These are phyloP conservation scores for Heliconius congener DNA, from an alignment of 1,140 invertebrate genomes.

Conservation along the genomic window DNA sequence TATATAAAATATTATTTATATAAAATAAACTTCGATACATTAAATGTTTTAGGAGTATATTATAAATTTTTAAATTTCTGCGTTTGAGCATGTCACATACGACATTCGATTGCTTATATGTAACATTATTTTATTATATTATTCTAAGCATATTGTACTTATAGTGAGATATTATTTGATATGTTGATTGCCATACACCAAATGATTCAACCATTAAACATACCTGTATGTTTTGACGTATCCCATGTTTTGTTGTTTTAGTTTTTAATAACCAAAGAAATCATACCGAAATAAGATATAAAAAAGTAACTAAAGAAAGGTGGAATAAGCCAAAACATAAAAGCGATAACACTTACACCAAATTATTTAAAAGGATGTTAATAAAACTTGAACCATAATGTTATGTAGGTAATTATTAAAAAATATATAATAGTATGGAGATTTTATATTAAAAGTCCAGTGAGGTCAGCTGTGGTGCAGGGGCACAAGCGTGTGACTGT, in stretches of 20 bases:
- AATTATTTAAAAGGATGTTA: constrained; percentile 8
- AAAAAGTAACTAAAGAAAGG: constrained; percentile 33
- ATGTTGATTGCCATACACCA: constrained; percentile 30
- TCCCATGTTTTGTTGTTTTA: constrained; percentile 31
- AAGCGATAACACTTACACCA: constrained; percentile 41
- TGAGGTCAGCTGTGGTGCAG: too few relatives aligned
- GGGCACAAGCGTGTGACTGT: too few relatives aligned
- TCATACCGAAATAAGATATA: constrained; percentile 26
- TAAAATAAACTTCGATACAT: too few relatives aligned
- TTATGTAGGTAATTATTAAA: not conserved
- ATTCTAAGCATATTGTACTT: not conserved
- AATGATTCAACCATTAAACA: constrained; percentile 29
- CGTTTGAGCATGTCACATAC: too few relatives aligned
- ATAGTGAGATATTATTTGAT: constrained; percentile 46
- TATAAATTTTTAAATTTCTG: too few relatives aligned
- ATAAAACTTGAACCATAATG: not conserved
- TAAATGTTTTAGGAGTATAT: too few relatives aligned
- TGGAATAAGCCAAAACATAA: constrained; percentile 48
- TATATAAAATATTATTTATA: too few relatives aligned
- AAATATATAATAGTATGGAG: too few relatives aligned
- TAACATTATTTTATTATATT: too few relatives aligned
- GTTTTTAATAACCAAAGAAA: constrained; percentile 9
- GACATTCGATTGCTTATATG: too few relatives aligned
- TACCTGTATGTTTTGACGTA: constrained; percentile 52
- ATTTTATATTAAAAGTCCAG: too few relatives aligned